Evolutionary conservation across 1,140 invertebrate species (phyloP).

Genomic region (Episyrphus balteatus): DNA sequence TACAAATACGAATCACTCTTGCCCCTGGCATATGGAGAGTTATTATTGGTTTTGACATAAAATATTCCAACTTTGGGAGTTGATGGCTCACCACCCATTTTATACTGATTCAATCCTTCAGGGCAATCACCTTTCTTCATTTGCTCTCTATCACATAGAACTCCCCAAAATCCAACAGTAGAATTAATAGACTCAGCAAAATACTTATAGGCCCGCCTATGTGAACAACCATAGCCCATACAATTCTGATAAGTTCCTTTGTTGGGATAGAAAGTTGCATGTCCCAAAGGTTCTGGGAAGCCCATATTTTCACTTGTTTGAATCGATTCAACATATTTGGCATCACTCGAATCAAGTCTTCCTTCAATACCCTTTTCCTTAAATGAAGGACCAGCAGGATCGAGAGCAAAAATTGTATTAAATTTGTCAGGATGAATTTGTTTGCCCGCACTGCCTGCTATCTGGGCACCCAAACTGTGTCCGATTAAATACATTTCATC

Average conservation of each 20-base stretch:
- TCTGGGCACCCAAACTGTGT: conserved; percentile 42
- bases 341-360: conserved; percentile 48
- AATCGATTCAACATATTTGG: conserved; percentile 54
- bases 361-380: conserved; percentile 19
- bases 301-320: conserved; percentile 50
- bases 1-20: background rate
- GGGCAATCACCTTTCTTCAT: conserved; percentile 17
- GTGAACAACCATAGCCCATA: conserved; percentile 29
- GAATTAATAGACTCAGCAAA: conserved; percentile 31
- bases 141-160: conserved; percentile 17
- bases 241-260: conserved; percentile 31
- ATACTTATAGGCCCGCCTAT: conserved; percentile 28
- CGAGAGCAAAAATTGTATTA: conserved; percentile 38
- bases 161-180: conserved; percentile 28
- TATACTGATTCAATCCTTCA: conserved; percentile 21
- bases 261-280: conserved; percentile 33
- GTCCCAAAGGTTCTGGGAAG: conserved; percentile 26
- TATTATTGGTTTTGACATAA: conserved; percentile 25
- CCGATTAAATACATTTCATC: conserved; percentile 38
- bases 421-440: conserved; percentile 28
- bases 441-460: conserved; percentile 40
- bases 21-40: conserved; percentile 28
- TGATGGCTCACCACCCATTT: conserved; percentile 32
- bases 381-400: conserved; percentile 43
- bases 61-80: conserved; percentile 28